Conservation (phyloP, 2,888 invertebrate species). For the Drosophila mimica region DNA sequence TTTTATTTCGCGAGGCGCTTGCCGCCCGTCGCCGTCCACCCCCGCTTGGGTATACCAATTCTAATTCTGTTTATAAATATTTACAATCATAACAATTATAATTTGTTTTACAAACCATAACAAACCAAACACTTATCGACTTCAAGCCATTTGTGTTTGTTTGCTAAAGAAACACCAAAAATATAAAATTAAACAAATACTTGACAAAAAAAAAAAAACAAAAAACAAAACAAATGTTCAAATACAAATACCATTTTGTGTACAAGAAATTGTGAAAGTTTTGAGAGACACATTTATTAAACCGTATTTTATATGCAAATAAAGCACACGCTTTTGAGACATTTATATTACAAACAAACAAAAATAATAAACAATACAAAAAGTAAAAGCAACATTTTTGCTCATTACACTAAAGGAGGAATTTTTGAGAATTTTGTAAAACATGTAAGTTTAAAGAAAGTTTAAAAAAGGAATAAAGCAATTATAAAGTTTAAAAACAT, state of each 20-base stretch:
- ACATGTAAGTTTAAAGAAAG: constrained; percentile 46
- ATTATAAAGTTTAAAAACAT: background rate
- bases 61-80: constrained; percentile 59
- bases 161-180: constrained; percentile 44
- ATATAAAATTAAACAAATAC: constrained; percentile 10
- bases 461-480: background rate
- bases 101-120: constrained; percentile 53
- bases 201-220: constrained; percentile 11
- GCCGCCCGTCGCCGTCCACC: constrained; percentile 9
- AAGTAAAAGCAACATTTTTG: constrained; percentile 14
- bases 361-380: background rate
- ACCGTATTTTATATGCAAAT: constrained; percentile 38
- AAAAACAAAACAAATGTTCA: constrained; percentile 1
- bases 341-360: constrained; percentile 20
- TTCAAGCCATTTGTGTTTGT: constrained; percentile 44
- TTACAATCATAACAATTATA: constrained; percentile 49
- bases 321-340: constrained; percentile 39
- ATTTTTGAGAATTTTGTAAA: constrained; percentile 34
- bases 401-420: constrained; percentile 36
- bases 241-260: constrained; percentile 21
- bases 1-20: constrained; percentile 49
- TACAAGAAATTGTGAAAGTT: constrained; percentile 30
- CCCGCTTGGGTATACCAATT: constrained; percentile 19
- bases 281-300: constrained; percentile 35
- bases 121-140: constrained; percentile 29